phyloP scores from a whole-genome alignment of 1,140 invertebrate genomes.

The Drosophila bocqueti region DNA sequence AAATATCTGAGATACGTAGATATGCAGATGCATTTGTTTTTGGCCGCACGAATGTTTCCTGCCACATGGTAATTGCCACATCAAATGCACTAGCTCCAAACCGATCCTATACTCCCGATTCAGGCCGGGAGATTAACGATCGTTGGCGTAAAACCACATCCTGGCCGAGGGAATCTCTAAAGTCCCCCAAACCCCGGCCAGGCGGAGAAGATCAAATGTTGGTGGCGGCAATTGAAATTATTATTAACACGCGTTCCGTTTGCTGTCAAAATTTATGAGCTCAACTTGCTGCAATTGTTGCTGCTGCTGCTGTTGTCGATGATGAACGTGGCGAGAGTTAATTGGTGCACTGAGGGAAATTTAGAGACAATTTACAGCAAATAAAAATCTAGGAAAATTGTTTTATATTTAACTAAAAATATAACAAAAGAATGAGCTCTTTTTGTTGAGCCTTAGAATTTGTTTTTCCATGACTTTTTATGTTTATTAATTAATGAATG shows the following conservation, averaged over 20 bases:
- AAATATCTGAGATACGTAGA: conserved; percentile 38
- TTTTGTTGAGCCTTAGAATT: not conserved
- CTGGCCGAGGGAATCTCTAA: conserved; percentile 42
- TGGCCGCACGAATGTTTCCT: conserved; percentile 63
- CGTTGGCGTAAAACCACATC: conserved; percentile 63
- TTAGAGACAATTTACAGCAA: not conserved
- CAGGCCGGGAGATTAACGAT: conserved; percentile 61
- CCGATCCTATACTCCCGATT: conserved; percentile 10
- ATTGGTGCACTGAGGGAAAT: conserved; percentile 35
- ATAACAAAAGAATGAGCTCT: not conserved
- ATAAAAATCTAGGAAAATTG: not conserved
- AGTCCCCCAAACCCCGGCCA: not conserved
- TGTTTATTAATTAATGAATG: too few relatives aligned
- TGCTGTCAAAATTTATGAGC: conserved; percentile 80
- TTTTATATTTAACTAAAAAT: not conserved
- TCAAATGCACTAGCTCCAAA: conserved; percentile 57
- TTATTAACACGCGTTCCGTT: conserved; percentile 70
- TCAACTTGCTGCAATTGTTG: conserved; percentile 62
- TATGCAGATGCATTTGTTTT: conserved; percentile 65
- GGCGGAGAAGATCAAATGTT: conserved; percentile 57
- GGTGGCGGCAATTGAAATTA: conserved; percentile 56
- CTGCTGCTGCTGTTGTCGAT: conserved; percentile 38
- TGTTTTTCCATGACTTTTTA: not conserved
- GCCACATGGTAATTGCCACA: conserved; percentile 71
- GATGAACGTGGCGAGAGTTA: conserved; percentile 42